Evolutionary conservation across 2,888 invertebrate species (phyloP), one percentile per base, ranked within the genome.

Genomic region (Pherbina coryleti): DNA sequence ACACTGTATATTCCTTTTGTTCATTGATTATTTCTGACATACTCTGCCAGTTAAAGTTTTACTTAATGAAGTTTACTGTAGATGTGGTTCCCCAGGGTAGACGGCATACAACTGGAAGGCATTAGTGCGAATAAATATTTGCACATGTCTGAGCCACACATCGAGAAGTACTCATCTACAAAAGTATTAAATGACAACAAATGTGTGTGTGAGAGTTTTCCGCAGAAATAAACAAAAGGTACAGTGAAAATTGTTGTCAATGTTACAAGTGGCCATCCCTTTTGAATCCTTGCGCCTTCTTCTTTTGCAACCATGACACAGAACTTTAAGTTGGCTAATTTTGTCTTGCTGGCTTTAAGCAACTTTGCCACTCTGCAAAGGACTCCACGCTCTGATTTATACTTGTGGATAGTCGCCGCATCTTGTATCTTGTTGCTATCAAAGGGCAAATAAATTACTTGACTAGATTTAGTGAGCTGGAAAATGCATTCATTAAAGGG

Each of bases 401-500:
- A 82, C 34, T 34, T 69, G 75, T 75, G 75, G 14, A 34, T 37
- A 51, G 28, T 55, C 55, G 78, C 53, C 34, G 78, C 79, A 76
- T 70, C 79, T 80, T 84, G 83, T 85, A 84, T 85, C 85, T 84
- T 84, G 82, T 84, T 83, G 84, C 84, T 83, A 85, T 86, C 86
- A 85, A 84, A 85, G 83, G 79, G 82, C 84, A 84, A 81, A 86
- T 86, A 86, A 86, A 86, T 86, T 84, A 84, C 80, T 78, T 34
- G 71, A 71, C 34, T 53, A 71, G 55, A 71, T 53, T 55, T 71
- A 55, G 71, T 71, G 71, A 55, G 71, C 55, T 55, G 71, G 49
- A 55, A 71, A 55, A 71, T 55, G 55, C 71, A 71, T 55, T 71
- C 71, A 71, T 71, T 71, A 71, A 31, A 9, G 31, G 55, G 53